These are phyloP conservation scores for Bombus haemorrhoidalis DNA, from an alignment of 1,140 invertebrate species.

Conservation along the genomic window DNA sequence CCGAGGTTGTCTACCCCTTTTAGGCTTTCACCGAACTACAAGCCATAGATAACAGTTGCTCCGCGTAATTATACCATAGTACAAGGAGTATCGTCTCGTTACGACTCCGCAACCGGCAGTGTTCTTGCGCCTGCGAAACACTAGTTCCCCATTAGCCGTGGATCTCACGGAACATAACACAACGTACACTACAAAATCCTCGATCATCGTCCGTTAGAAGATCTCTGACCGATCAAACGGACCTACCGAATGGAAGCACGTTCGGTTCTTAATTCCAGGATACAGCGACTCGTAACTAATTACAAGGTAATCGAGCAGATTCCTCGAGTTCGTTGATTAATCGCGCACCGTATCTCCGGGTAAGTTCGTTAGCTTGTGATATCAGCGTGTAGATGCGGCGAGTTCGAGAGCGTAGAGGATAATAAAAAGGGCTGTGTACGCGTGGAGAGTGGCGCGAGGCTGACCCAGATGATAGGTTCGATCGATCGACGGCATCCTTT, in stretches of 20 bases:
- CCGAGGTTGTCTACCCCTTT: constrained; percentile 19
- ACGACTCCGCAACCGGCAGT: not conserved
- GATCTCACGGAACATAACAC: not conserved
- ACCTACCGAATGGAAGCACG: not conserved
- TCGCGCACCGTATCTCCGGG: constrained; percentile 26
- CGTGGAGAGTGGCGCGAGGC: not conserved
- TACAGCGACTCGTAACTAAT: constrained; percentile 27
- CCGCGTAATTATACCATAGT: constrained; percentile 8
- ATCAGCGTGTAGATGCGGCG: not conserved
- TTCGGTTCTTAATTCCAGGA: not conserved
- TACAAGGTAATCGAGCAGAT: constrained; percentile 14
- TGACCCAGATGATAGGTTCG: constrained; percentile 52
- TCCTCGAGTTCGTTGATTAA: constrained; percentile 40
- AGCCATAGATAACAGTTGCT: constrained; percentile 17
- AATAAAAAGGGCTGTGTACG: constrained; percentile 42
- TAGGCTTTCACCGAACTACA: constrained; percentile 37
- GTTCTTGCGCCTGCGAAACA: constrained; percentile 16
- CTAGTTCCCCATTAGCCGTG: not conserved
- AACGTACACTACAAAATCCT: not conserved
- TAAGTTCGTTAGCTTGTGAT: constrained; percentile 30
- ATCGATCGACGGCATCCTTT: constrained; percentile 51
- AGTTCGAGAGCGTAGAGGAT: not conserved
- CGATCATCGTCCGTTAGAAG: not conserved
- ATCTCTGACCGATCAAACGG: not conserved
- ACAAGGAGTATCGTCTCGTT: not conserved